These are phyloP conservation scores for Tyrophagus putrescentiae DNA, from an alignment of 1,140 invertebrate species.

Conservation along the genomic window DNA sequence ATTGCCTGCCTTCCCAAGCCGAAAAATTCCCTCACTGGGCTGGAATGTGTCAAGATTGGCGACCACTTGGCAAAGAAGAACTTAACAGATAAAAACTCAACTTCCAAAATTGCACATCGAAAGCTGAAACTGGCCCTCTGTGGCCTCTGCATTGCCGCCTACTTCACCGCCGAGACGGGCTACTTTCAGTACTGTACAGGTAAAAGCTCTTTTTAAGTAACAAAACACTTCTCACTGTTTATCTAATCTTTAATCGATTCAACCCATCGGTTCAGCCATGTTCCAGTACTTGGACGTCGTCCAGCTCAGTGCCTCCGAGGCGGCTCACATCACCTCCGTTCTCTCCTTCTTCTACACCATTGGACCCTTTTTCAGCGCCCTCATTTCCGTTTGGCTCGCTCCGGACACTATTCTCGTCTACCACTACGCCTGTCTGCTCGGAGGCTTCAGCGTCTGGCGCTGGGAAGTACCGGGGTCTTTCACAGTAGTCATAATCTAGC, in stretches of 20 bases:
- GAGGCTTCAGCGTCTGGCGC: neutral
- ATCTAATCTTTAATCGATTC: too few relatives aligned
- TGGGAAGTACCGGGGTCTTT: neutral
- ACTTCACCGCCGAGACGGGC: neutral
- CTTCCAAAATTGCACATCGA: neutral
- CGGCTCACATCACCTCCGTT: neutral
- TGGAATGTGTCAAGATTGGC: neutral
- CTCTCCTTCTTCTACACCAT: neutral
- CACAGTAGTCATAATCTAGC: too few relatives aligned
- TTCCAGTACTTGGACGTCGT: conserved; percentile 4
- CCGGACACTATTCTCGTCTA: neutral
- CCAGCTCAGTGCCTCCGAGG: neutral
- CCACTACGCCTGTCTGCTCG: neutral
- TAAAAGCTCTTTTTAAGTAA: too few relatives aligned
- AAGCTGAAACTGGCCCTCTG: neutral
- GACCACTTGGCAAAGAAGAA: neutral
- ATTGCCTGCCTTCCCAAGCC: too few relatives aligned
- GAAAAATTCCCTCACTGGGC: too few relatives aligned
- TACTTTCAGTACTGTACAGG: neutral
- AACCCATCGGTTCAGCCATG: too few relatives aligned
- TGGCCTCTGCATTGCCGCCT: neutral
- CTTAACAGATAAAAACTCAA: too few relatives aligned
- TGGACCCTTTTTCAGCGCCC: neutral
- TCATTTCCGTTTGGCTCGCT: neutral
- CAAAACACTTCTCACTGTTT: too few relatives aligned